Evolutionary conservation across 2,797 vertebrate genomes (phyloP).

Genomic region (Adrianichthys oophorus): DNA sequence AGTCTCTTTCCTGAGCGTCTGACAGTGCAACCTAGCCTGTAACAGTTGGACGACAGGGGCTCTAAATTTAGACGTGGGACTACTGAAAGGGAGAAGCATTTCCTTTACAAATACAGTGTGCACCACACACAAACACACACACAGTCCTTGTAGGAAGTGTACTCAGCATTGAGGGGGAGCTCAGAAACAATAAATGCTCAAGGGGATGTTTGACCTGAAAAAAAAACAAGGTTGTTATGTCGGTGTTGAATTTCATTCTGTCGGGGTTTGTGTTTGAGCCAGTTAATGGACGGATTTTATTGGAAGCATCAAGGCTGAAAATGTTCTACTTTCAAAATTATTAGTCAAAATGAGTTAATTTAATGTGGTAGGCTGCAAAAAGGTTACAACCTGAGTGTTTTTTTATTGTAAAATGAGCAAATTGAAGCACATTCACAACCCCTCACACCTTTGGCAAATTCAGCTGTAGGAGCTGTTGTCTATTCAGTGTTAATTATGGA

Average conservation of each 20-base stretch:
- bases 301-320: conserved; percentile 2
- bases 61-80: conserved; percentile 72
- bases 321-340: neutral
- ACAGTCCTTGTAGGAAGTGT: conserved; percentile 23
- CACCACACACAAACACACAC: conserved; percentile 21
- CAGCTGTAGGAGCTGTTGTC: neutral
- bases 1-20: conserved; percentile 63
- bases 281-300: conserved; percentile 12
- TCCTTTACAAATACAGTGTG: conserved; percentile 59
- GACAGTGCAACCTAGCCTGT: conserved; percentile 37
- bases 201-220: conserved; percentile 51
- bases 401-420: neutral
- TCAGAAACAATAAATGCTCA: conserved; percentile 68
- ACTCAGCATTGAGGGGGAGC: conserved; percentile 35
- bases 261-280: conserved; percentile 5
- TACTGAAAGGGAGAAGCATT: conserved; percentile 60
- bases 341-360: neutral
- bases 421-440: neutral
- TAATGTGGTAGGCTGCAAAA: neutral
- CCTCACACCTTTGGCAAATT: neutral
- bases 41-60: conserved; percentile 48
- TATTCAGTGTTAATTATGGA: neutral
- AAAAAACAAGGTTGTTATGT: conserved; percentile 56
- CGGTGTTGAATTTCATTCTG: conserved; percentile 34
- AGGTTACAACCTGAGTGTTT: neutral